Percentiles rank a stretch among this genome's conserved stretches.
Conservation (phyloP, 2,797 vertebrate species). For the Brotula barbata region DNA sequence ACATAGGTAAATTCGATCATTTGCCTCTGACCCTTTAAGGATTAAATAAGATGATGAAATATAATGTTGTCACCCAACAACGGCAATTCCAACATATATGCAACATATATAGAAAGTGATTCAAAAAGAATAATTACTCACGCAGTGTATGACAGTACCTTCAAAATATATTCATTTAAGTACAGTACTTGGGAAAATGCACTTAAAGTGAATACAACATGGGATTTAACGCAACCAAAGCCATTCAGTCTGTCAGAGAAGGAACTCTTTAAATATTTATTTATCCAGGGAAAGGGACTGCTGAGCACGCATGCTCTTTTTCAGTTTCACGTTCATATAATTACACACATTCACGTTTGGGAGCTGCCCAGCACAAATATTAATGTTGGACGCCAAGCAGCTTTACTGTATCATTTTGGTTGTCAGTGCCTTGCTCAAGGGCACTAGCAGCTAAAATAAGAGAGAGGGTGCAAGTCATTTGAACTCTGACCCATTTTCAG, state of each 20-base stretch:
- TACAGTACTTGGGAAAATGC: too few species aligned
- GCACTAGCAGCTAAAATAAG: background rate
- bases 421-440: constrained; percentile 41
- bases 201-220: too few species aligned
- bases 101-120: too few species aligned
- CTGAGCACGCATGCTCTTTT: constrained; percentile 28
- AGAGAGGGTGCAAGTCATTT: constrained; percentile 6
- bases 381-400: constrained; percentile 7
- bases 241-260: constrained; percentile 9
- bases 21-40: too few species aligned
- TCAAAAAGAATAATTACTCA: too few species aligned
- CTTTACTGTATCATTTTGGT: background rate
- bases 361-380: constrained; percentile 35
- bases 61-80: too few species aligned
- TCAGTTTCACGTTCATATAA: constrained; percentile 32
- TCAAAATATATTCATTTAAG: too few species aligned
- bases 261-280: constrained; percentile 25
- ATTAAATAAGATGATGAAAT: too few species aligned
- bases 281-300: constrained; percentile 21
- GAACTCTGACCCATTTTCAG: background rate
- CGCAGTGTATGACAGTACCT: too few species aligned
- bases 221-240: constrained; percentile 15
- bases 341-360: constrained; percentile 32
- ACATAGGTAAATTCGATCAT: too few species aligned
- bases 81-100: too few species aligned